Percentiles rank a stretch among this genome's conserved stretches.
These are phyloP conservation scores for Ciconia stormi DNA, from an alignment of 2,113 vertebrate species.

Conservation along the genomic window DNA sequence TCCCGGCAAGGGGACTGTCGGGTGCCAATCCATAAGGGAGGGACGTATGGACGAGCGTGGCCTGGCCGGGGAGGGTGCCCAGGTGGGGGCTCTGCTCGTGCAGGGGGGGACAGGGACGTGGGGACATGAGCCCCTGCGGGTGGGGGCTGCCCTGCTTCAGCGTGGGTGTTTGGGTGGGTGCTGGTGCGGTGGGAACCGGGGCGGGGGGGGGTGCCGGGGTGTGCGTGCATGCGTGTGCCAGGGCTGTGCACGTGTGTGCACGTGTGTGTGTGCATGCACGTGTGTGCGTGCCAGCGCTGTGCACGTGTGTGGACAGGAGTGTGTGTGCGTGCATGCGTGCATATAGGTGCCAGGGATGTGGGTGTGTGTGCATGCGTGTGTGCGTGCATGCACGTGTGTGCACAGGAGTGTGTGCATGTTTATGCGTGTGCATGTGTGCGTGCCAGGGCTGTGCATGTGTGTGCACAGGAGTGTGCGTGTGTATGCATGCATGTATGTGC, in stretches of 20 bases:
- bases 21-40: background rate
- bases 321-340: too few relatives aligned
- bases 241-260: background rate
- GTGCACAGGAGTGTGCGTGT: too few relatives aligned
- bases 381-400: too few relatives aligned
- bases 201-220: background rate
- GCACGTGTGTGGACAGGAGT: too few relatives aligned
- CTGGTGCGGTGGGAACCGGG: background rate
- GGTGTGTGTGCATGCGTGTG: too few relatives aligned
- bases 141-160: background rate
- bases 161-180: background rate
- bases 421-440: rapidly evolving
- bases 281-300: background rate
- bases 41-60: background rate
- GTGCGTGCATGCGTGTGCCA: background rate
- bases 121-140: rapidly evolving
- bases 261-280: too few relatives aligned
- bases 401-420: too few relatives aligned
- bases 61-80: background rate
- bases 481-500: too few relatives aligned
- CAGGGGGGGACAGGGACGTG: rapidly evolving
- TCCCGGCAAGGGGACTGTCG: background rate
- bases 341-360: too few relatives aligned
- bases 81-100: background rate
- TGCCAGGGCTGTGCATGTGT: background rate